Percentiles rank a stretch among this genome's conserved stretches.
Evolutionary conservation across 2,888 invertebrate species (phyloP).

Genomic region (Caenorhabditis drosophilae): DNA sequence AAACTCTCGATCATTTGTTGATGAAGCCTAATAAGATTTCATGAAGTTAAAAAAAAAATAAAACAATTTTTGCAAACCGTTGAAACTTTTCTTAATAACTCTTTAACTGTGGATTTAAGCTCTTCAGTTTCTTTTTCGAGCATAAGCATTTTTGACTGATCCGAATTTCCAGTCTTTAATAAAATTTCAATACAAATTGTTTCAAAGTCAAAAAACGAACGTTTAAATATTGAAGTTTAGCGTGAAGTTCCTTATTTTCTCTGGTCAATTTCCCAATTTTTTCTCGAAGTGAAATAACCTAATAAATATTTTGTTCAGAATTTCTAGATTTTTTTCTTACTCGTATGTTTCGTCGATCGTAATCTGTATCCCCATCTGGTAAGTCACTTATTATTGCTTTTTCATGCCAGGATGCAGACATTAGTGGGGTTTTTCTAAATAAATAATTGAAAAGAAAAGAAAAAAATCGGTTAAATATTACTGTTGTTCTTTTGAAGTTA

Average conservation of each 20-base stretch:
- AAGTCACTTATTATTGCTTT: constrained; percentile 31
- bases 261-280: constrained; percentile 42
- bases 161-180: constrained; percentile 5
- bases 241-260: constrained; percentile 40
- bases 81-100: constrained; percentile 27
- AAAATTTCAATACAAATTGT: neutral
- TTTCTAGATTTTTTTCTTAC: constrained; percentile 7
- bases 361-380: constrained; percentile 38
- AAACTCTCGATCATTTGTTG: constrained; percentile 16
- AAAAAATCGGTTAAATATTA: constrained; percentile 1
- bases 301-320: constrained; percentile 2
- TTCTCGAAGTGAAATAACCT: constrained; percentile 42
- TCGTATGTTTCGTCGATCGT: constrained; percentile 29
- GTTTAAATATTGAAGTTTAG: constrained; percentile 22
- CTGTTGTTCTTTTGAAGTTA: constrained; percentile 32
- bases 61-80: constrained; percentile 3
- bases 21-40: constrained; percentile 15
- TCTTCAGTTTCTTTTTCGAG: constrained; percentile 35
- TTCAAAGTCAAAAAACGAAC: neutral
- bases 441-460: neutral
- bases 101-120: constrained; percentile 25
- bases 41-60: too few species aligned
- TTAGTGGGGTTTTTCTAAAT: constrained; percentile 32
- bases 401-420: constrained; percentile 53
- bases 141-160: constrained; percentile 28